Evolutionary conservation across 2,113 vertebrate genomes (phyloP).

Genomic region (Apeltes quadracus): DNA sequence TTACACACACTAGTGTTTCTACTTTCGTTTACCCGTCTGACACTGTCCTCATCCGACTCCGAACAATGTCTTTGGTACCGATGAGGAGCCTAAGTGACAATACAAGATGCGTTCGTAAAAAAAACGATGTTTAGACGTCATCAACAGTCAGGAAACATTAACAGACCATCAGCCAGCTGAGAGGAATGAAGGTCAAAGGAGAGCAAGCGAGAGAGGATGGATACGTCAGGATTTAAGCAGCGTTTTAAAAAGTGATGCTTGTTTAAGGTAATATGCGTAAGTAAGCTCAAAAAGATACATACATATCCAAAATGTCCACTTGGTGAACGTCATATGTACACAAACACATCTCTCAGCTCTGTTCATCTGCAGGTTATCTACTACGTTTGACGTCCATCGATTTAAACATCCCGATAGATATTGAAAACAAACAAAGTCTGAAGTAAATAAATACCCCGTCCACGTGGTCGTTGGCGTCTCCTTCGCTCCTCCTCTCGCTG

Average conservation of each 20-base stretch:
- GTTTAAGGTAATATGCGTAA: background rate
- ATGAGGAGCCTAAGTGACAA: slow-evolving; percentile 81
- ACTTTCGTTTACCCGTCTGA: slow-evolving; percentile 88
- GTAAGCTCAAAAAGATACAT: no score
- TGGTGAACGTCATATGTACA: background rate
- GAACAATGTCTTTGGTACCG: slow-evolving; percentile 81
- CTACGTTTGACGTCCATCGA: background rate
- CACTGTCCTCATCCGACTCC: slow-evolving; percentile 95
- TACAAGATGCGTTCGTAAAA: slow-evolving; percentile 58
- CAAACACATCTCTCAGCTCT: background rate
- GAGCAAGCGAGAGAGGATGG: background rate
- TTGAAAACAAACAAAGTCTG: background rate
- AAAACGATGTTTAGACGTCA: background rate
- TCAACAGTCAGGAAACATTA: slow-evolving; percentile 4
- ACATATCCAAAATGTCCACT: background rate
- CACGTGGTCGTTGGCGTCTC: slow-evolving; percentile 85
- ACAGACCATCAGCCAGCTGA: background rate
- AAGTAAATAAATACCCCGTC: slow-evolving; percentile 79
- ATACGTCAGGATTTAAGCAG: background rate
- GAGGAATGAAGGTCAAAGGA: background rate
- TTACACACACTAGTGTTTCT: slow-evolving; percentile 35
- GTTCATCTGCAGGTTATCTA: background rate
- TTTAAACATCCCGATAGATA: background rate
- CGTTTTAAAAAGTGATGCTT: background rate
- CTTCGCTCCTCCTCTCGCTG: slow-evolving; percentile 92